Conservation (phyloP, 1,140 invertebrate genomes). For the Drepana arcuata region DNA sequence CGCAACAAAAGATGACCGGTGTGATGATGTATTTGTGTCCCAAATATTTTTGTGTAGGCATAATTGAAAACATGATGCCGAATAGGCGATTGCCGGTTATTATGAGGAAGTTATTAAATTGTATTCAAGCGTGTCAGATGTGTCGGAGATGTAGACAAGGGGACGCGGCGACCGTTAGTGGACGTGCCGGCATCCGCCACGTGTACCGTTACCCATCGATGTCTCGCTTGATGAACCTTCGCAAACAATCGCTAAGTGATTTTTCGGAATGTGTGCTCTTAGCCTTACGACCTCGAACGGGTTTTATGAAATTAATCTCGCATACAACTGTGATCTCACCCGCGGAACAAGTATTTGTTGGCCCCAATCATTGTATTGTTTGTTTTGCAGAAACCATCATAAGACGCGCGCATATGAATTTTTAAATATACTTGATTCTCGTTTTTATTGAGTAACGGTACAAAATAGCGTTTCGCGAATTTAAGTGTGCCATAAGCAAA, state of each 20-base stretch:
- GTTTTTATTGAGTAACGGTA: neutral
- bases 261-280: slow-evolving; percentile 6
- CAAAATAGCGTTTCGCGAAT: slow-evolving; percentile 1
- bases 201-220: slow-evolving; percentile 36
- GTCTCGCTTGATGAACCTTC: slow-evolving; percentile 10
- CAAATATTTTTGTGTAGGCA: neutral
- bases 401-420: no score
- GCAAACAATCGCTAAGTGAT: slow-evolving; percentile 13
- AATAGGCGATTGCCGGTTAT: neutral
- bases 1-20: neutral
- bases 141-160: slow-evolving; percentile 26
- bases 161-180: slow-evolving; percentile 42
- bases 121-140: slow-evolving; percentile 17
- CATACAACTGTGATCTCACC: slow-evolving; percentile 5
- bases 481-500: no score
- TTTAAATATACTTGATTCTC: neutral
- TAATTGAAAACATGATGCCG: neutral
- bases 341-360: slow-evolving; percentile 8
- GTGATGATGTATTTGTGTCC: neutral
- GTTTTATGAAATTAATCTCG: slow-evolving; percentile 9
- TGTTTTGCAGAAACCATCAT: neutral
- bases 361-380: slow-evolving; percentile 6
- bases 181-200: slow-evolving; percentile 36
- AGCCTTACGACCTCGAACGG: slow-evolving; percentile 10
- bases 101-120: slow-evolving; percentile 18